Evolutionary conservation across 2,797 vertebrate genomes (phyloP).

Genomic region (Halcyon smyrnensis): DNA sequence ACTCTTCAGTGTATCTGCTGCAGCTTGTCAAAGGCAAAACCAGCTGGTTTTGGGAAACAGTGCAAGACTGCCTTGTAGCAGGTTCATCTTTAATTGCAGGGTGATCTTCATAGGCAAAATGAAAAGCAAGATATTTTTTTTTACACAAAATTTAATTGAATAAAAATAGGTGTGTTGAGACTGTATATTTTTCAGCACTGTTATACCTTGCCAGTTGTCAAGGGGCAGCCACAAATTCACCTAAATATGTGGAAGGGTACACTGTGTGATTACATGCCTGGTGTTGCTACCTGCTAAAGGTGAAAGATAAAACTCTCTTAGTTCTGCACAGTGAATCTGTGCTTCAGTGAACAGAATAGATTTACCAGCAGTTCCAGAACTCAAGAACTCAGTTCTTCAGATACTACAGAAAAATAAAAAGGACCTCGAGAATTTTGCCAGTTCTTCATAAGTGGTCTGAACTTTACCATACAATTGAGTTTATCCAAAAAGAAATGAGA

Average conservation of each 20-base stretch:
- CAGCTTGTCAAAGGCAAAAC: not conserved
- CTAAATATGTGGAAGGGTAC: not conserved
- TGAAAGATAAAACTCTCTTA: not conserved
- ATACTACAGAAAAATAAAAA: not conserved
- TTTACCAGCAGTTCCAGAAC: not conserved
- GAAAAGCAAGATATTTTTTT: not conserved
- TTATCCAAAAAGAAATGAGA: not conserved
- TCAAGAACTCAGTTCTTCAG: not conserved
- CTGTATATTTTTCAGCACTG: not conserved
- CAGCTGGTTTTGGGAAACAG: not conserved
- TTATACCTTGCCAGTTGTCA: not conserved
- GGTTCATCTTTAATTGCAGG: not conserved
- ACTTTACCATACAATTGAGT: not conserved
- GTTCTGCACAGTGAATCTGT: not conserved
- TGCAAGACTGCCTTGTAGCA: not conserved
- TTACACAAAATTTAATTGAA: not conserved
- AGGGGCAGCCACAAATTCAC: not conserved
- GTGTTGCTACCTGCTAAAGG: not conserved
- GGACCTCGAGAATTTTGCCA: not conserved
- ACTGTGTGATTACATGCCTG: not conserved
- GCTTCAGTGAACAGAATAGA: not conserved
- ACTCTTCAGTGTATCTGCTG: not conserved
- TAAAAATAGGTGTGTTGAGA: not conserved
- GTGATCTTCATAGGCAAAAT: not conserved
- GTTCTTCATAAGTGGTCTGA: not conserved